Conservation (phyloP, 2,113 vertebrate species). For the Pseudorhombus dupliciocellatus region DNA sequence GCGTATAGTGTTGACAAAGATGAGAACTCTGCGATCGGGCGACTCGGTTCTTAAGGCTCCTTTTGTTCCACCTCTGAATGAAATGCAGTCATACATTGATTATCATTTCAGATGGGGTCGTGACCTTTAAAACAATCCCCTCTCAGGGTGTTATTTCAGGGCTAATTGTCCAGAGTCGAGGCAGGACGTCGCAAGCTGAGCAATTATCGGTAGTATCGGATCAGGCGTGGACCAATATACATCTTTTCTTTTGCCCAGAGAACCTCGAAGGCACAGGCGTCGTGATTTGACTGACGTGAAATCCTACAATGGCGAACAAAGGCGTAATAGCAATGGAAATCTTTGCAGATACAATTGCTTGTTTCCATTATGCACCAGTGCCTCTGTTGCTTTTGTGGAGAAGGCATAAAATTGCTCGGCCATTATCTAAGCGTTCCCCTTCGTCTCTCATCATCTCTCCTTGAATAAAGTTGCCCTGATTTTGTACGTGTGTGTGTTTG, state of each 20-base stretch:
- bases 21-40: background rate
- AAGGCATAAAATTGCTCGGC: constrained; percentile 70
- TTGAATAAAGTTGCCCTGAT: constrained; percentile 67
- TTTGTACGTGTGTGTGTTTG: constrained; percentile 1
- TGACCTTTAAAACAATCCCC: constrained; percentile 47
- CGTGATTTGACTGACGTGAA: constrained; percentile 67
- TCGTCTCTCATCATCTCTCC: constrained; percentile 53
- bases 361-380: constrained; percentile 69
- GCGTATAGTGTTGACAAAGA: background rate
- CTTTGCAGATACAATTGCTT: constrained; percentile 69
- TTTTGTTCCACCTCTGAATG: constrained; percentile 6
- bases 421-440: constrained; percentile 65
- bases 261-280: constrained; percentile 25
- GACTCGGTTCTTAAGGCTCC: constrained; percentile 1
- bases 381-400: constrained; percentile 68
- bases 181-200: constrained; percentile 48
- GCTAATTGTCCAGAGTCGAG: constrained; percentile 43
- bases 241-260: constrained; percentile 26
- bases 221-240: constrained; percentile 34
- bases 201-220: constrained; percentile 55
- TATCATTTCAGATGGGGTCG: constrained; percentile 53
- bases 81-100: constrained; percentile 36
- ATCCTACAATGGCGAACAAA: constrained; percentile 59
- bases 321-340: constrained; percentile 71
- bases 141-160: constrained; percentile 41